phyloP scores from a whole-genome alignment of 2,113 vertebrate species.

The Pollimyrus isidori region DNA sequence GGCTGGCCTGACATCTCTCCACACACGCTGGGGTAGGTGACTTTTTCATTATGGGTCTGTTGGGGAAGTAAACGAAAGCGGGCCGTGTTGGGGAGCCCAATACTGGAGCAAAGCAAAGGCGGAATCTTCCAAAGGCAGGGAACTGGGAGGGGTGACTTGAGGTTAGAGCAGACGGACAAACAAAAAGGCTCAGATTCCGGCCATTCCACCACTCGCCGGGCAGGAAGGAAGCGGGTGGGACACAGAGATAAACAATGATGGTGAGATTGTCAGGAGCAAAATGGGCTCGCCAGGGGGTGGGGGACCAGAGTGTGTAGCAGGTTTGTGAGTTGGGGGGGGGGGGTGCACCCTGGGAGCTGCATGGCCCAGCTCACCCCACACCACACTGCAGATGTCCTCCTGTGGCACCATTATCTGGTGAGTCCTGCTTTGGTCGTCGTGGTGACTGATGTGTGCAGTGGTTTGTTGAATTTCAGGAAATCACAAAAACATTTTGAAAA shows the following conservation, averaged over 20 bases:
- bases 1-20: background rate
- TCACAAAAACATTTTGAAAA: background rate
- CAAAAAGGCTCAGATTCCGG: slow-evolving; percentile 1
- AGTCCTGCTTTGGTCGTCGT: background rate
- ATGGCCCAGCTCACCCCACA: background rate
- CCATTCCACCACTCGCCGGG: background rate
- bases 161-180: background rate
- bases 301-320: background rate
- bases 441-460: background rate
- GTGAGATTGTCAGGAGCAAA: background rate
- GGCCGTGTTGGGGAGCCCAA: background rate
- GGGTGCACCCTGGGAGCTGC: background rate
- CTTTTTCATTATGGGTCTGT: background rate
- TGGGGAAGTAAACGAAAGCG: background rate
- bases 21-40: background rate
- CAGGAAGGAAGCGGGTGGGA: slow-evolving; percentile 11
- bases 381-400: background rate
- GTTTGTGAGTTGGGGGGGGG: background rate
- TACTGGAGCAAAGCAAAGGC: background rate
- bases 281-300: background rate
- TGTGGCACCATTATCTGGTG: background rate
- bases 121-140: background rate
- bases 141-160: background rate
- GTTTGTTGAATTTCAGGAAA: background rate
- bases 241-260: background rate